phyloP scores from a whole-genome alignment of 92 coral and sea anemone species.

The Phymanthus crucifer region DNA sequence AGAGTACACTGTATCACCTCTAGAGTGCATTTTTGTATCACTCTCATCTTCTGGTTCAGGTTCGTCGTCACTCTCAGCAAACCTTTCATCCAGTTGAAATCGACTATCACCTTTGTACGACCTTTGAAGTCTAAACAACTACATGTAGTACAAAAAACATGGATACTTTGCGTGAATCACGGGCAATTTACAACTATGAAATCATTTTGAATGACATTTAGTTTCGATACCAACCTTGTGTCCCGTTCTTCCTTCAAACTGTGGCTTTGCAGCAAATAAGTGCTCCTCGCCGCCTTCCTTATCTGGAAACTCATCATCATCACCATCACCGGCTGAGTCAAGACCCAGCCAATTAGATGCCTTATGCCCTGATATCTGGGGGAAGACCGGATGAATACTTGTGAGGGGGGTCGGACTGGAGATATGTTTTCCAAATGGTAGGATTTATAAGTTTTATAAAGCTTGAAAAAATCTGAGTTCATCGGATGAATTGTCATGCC shows the following conservation, averaged over 20 bases:
- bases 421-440: background rate
- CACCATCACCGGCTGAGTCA: slow-evolving; percentile 55
- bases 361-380: slow-evolving; percentile 82
- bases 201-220: background rate
- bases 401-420: background rate
- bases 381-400: background rate
- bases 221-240: slow-evolving; percentile 59
- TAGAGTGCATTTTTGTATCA: background rate
- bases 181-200: too few species aligned
- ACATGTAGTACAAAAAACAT: too few species aligned
- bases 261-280: slow-evolving; percentile 69
- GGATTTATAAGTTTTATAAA: background rate
- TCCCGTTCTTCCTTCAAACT: slow-evolving; percentile 91
- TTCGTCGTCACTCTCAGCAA: slow-evolving; percentile 82
- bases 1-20: background rate
- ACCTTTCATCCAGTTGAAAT: slow-evolving; percentile 83
- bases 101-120: slow-evolving; percentile 81
- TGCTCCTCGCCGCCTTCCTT: slow-evolving; percentile 19
- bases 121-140: slow-evolving; percentile 78
- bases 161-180: too few species aligned
- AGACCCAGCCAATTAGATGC: slow-evolving; percentile 94
- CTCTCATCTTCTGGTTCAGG: slow-evolving; percentile 31
- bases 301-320: slow-evolving; percentile 42
- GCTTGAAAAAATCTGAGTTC: too few species aligned
- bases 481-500: background rate